Percentiles rank a stretch among this genome's conserved stretches.
phyloP scores from a whole-genome alignment of 2,888 invertebrate genomes.

The Volucella inanis region DNA sequence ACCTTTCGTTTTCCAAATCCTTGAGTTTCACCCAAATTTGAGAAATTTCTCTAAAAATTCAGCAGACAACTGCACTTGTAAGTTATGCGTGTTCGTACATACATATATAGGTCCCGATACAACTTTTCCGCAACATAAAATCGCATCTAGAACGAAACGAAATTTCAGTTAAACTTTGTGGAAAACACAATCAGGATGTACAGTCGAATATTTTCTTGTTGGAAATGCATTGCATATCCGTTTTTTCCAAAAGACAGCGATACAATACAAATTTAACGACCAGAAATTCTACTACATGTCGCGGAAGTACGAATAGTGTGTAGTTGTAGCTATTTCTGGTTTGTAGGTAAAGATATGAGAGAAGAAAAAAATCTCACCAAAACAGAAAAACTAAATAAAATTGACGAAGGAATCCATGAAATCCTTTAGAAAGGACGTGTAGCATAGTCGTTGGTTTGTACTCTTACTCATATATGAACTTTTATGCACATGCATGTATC shows the following conservation, averaged over 20 bases:
- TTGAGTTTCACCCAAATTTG: too few relatives aligned
- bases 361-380: not conserved
- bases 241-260: slow-evolving; percentile 23
- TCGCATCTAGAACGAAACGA: not conserved
- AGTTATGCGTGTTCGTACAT: too few relatives aligned
- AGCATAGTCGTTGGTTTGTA: not conserved
- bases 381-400: not conserved
- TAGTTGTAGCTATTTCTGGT: slow-evolving; percentile 6
- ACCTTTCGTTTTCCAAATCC: too few relatives aligned
- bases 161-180: not conserved
- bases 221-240: slow-evolving; percentile 42
- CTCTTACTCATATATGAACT: slow-evolving; percentile 3
- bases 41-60: too few relatives aligned
- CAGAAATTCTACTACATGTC: slow-evolving; percentile 30
- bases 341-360: not conserved
- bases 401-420: not conserved
- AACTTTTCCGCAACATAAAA: too few relatives aligned
- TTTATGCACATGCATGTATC: slow-evolving; percentile 13
- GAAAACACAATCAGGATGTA: slow-evolving; percentile 7
- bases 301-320: slow-evolving; percentile 25
- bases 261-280: slow-evolving; percentile 43
- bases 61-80: too few relatives aligned
- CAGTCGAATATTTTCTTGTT: slow-evolving; percentile 30
- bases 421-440: slow-evolving; percentile 8
- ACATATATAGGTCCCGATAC: too few relatives aligned